Evolutionary conservation across 2,113 vertebrate species (phyloP).

Genomic region (Chascanopsetta lugubris): DNA sequence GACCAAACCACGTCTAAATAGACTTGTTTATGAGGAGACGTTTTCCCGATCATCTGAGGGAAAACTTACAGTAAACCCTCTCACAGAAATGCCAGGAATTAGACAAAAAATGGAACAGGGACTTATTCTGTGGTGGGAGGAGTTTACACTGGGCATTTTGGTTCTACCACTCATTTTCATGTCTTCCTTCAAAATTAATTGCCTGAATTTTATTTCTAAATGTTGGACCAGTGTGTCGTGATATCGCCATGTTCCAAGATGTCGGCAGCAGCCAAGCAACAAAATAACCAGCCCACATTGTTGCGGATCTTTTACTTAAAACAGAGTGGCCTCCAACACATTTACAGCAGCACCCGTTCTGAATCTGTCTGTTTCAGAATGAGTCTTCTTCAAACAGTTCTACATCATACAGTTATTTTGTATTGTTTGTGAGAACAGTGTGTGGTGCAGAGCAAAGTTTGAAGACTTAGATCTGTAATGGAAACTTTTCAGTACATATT

Average conservation of each 20-base stretch:
- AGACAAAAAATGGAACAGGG: neutral
- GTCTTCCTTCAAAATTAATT: neutral
- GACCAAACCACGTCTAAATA: neutral
- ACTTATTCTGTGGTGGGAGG: neutral
- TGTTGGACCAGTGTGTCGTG: neutral
- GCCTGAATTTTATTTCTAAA: neutral
- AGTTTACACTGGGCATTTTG: neutral
- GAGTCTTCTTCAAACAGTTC: no score
- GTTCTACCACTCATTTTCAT: neutral
- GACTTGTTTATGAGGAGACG: constrained; percentile 1
- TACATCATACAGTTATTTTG: no score
- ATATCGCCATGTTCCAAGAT: neutral
- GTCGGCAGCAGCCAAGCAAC: neutral
- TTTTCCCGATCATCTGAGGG: neutral
- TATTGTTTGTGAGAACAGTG: no score
- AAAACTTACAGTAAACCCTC: neutral
- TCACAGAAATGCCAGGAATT: neutral
- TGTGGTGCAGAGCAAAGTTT: no score
- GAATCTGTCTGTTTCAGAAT: no score
- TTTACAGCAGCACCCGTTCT: no score
- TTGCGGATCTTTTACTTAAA: neutral
- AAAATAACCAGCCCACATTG: neutral
- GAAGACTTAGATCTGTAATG: no score
- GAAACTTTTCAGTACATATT: no score
- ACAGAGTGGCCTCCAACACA: neutral